phyloP scores from a whole-genome alignment of 2,113 vertebrate species.

The Hippocampus guttulatus region DNA sequence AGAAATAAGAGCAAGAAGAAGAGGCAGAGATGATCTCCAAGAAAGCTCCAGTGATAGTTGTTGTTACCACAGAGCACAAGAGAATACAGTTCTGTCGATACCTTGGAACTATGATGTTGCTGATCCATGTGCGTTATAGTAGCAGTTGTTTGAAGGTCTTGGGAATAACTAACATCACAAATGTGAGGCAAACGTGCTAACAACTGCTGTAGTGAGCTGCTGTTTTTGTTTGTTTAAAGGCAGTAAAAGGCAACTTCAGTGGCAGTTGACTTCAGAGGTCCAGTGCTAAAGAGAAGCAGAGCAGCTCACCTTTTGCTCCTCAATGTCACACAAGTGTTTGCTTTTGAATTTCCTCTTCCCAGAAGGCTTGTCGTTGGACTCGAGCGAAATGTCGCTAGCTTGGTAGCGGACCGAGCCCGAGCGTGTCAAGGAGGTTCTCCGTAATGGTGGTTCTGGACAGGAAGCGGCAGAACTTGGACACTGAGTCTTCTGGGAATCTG shows the following conservation, averaged over 20 bases:
- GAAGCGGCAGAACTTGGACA: slow-evolving; percentile 53
- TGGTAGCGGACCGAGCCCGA: slow-evolving; percentile 66
- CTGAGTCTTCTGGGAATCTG: slow-evolving; percentile 55
- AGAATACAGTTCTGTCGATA: too few relatives aligned
- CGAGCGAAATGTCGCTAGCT: slow-evolving; percentile 69
- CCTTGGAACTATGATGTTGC: too few relatives aligned
- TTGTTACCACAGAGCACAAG: too few relatives aligned
- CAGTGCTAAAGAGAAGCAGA: background rate
- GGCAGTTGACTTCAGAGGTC: background rate
- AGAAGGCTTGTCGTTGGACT: slow-evolving; percentile 85
- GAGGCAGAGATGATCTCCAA: too few relatives aligned
- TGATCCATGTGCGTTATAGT: too few relatives aligned
- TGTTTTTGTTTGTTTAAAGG: background rate
- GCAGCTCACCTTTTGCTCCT: slow-evolving; percentile 81
- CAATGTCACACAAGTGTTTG: slow-evolving; percentile 84
- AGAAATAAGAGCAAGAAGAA: too few relatives aligned
- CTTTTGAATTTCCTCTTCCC: slow-evolving; percentile 99
- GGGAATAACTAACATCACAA: background rate
- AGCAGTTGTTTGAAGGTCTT: background rate
- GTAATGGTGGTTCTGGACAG: slow-evolving; percentile 51
- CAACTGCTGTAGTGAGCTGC: background rate
- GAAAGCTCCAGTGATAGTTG: too few relatives aligned
- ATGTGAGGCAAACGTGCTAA: background rate
- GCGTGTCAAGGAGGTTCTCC: slow-evolving; percentile 64
- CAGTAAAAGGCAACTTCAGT: background rate